Evolutionary conservation across 2,888 invertebrate species (phyloP), one percentile per base, ranked within the genome.

Genomic region (Watsonalla cultraria): DNA sequence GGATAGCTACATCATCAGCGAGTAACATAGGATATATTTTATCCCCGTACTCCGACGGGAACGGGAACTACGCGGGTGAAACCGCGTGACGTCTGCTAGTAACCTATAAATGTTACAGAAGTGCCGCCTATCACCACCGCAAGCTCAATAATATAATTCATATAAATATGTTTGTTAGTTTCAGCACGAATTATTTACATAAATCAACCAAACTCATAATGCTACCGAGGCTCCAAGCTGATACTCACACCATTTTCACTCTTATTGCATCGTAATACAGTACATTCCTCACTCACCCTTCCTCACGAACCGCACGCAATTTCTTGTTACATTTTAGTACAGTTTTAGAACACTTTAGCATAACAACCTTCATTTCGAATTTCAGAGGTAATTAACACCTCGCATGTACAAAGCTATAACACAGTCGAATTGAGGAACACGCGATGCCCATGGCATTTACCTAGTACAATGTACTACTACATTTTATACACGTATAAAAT

Each of bases 381-480:
- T 24, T 24, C 24, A 24, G 24, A 35, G 37, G 8, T 37, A 65
- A 65, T 66, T 65, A 62, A 64, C 63, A 62, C 54, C 54, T 60
- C 67, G 54, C 54, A 67, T 63, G 63, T 66, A 64, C 60, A 62
- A 62, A 56, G 58, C 62, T 64, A 65, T 67, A 60, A 61, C 70
- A 72, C 68, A 70, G 68, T 66, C 70, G 60, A 74, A 61, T 62
- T 61, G 57, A 78, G 72, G 72, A 79, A 76, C 74, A 71, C 65
- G 57, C 52, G 55, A 70, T 59, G 64, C 68, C 66, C 64, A 72
- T 58, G 62, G 65, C 70, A 66, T 66, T 62, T 54, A 49, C 61
- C 54, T 54, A 53, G 56, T 62, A 59, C 50, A 61, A 54, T 56
- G 48, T 51, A 37, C 39, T 55, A 50, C 50, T 55, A 51, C 48